These are phyloP conservation scores for Venturia canescens DNA, from an alignment of 1,140 invertebrate genomes.

Conservation along the genomic window DNA sequence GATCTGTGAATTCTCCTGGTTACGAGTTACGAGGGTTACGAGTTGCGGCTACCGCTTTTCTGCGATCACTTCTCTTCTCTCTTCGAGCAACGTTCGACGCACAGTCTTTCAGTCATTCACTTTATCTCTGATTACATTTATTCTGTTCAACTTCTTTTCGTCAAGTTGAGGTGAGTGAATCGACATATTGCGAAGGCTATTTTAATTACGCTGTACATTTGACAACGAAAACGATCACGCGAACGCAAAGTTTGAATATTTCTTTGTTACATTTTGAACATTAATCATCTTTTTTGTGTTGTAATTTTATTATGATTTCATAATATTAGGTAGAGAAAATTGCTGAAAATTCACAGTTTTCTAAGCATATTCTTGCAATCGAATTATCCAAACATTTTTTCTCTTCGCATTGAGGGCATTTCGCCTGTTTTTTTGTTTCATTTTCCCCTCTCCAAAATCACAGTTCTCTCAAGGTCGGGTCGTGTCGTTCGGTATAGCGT, in stretches of 20 bases:
- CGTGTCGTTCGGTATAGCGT: neutral
- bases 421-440: neutral
- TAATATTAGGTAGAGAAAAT: neutral
- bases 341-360: neutral
- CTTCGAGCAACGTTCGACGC: neutral
- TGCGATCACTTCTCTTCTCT: neutral
- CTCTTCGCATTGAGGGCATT: neutral
- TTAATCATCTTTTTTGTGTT: neutral
- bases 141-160: neutral
- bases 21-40: neutral
- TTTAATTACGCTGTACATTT: neutral
- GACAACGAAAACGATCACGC: neutral
- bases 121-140: neutral
- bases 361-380: neutral
- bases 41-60: neutral
- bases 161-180: neutral
- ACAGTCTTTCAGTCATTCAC: neutral
- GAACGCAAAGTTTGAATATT: neutral
- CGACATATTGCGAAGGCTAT: neutral
- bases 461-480: neutral
- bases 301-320: neutral
- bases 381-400: neutral
- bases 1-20: neutral
- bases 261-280: conserved; percentile 2
- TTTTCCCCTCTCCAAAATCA: neutral